Evolutionary conservation across 2,797 vertebrate genomes (phyloP), one percentile per base, ranked within the genome.

Genomic region (Euphonia xanthogaster): DNA sequence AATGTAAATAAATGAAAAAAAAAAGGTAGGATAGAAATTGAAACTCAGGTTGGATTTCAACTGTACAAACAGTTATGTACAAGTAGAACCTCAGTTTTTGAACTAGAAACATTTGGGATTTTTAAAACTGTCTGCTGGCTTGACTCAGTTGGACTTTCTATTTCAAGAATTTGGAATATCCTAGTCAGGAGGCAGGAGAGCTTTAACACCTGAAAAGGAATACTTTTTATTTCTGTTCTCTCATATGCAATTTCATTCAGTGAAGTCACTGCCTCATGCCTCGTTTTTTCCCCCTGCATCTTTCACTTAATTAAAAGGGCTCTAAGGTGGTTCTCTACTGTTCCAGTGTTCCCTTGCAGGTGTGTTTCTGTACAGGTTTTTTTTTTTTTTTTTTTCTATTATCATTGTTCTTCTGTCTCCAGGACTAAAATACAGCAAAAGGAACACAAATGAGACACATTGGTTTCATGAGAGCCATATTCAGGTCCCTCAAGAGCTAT

Each of bases 371-470:
- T 17, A 42, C 21, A 60, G n/a, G 3, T 2, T 2, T 6, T 3
- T 14, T 14, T 40, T n/a, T 14, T 40, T n/a, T n/a, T n/a, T 17
- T 72, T 85, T 31, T 47, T 18, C 33, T 70, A 30, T 44, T 86
- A 11, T 74, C 55, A 63, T 51, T 61, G 42, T 91, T 82, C 11
- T 80, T 83, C 70, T 88, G 19, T 51, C 33, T 90, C 14, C n/a
- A 53, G 30, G 50, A 83, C 42, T 88, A 65, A 86, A 80, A 86
- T 30, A 57, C 65, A 90, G 60, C 28, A 61, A 67, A 88, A 91
- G 24, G 20, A 86, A 94, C 79, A 86, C 39, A 90, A 94, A 92
- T 18, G 61, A 95, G 68, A 92, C 35, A 60, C 28, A 35, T 33
- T 8, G 42, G 58, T 86, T 80, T 73, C 88, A 57, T 65, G 50